Percentiles rank a stretch among this genome's conserved stretches.
Conservation (phyloP, 2,113 vertebrate genomes). For the Sander vitreus region DNA sequence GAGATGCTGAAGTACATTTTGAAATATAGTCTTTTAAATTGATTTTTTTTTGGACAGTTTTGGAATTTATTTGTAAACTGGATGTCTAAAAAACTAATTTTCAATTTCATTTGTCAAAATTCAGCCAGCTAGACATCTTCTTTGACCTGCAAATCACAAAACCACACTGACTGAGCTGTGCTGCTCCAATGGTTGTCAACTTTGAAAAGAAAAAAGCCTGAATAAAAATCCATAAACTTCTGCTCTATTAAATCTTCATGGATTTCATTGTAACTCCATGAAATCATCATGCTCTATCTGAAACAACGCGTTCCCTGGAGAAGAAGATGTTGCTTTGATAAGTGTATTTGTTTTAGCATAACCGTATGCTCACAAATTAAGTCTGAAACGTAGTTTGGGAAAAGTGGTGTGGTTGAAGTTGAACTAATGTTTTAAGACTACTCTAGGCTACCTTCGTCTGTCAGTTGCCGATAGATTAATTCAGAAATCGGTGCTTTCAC, state of each 20-base stretch:
- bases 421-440: not conserved
- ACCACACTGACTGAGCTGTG: not conserved
- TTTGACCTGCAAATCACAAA: not conserved
- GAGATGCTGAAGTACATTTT: not conserved
- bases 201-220: not conserved
- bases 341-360: not conserved
- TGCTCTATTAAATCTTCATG: not conserved
- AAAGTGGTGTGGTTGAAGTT: not conserved
- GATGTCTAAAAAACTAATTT: not conserved
- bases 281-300: too few species aligned
- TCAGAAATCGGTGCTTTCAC: not conserved
- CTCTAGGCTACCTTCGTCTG: not conserved
- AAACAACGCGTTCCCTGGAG: not conserved
- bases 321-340: not conserved
- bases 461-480: not conserved
- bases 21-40: not conserved
- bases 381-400: not conserved
- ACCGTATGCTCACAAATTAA: not conserved
- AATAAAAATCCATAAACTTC: slow-evolving; percentile 1
- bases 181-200: not conserved
- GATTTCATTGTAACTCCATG: not conserved
- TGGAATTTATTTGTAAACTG: not conserved
- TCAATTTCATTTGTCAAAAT: not conserved
- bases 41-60: not conserved
- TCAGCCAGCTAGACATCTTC: not conserved